Conservation (phyloP, 2,797 vertebrate genomes). For the Ceryle rudis region DNA sequence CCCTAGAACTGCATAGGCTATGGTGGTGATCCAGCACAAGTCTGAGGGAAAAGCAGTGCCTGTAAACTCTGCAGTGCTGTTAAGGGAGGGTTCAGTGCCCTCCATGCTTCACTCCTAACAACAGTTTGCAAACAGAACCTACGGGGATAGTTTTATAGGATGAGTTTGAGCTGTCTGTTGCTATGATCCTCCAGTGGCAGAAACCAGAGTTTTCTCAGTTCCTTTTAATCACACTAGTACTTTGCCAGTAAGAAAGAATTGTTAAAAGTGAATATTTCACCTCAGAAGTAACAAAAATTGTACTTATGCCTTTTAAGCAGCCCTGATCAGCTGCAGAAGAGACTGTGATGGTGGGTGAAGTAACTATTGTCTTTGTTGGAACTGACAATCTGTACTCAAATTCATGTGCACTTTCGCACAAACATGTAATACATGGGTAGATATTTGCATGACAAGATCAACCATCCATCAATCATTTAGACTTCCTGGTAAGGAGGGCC, state of each 20-base stretch:
- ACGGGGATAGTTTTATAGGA: not conserved
- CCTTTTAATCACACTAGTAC: not conserved
- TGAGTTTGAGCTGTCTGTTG: not conserved
- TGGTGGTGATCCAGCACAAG: not conserved
- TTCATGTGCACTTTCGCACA: not conserved
- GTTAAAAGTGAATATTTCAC: not conserved
- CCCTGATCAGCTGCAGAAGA: not conserved
- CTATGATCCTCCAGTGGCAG: not conserved
- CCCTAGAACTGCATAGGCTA: not conserved
- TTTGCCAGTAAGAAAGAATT: not conserved
- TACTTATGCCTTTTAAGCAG: not conserved
- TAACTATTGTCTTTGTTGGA: not conserved
- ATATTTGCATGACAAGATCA: not conserved
- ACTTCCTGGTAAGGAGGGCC: not conserved
- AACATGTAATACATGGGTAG: fast-evolving
- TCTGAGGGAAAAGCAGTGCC: not conserved
- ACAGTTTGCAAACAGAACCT: not conserved
- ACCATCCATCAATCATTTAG: not conserved
- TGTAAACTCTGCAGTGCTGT: fast-evolving
- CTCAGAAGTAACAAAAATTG: not conserved
- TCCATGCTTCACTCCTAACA: not conserved
- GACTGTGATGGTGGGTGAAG: not conserved
- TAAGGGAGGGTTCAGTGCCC: not conserved
- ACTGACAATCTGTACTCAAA: not conserved
- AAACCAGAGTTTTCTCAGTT: not conserved